Conservation (phyloP, 1,140 invertebrate species). For the Holotrichia oblita region DNA sequence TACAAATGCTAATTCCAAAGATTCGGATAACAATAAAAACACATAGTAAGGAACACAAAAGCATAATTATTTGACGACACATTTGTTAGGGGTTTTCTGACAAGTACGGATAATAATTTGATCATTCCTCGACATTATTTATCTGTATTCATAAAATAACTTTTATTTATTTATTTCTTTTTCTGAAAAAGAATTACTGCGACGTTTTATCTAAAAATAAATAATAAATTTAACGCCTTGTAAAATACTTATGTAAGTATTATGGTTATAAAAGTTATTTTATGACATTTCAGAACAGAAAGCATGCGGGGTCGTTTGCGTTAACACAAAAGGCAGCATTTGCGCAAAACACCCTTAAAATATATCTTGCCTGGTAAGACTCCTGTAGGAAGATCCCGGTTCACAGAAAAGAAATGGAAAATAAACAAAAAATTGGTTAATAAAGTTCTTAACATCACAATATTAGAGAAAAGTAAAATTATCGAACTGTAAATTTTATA, state of each 20-base stretch:
- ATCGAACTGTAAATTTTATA: constrained; percentile 15
- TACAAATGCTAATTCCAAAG: not conserved
- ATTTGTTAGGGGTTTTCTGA: not conserved
- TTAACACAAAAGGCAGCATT: constrained; percentile 39
- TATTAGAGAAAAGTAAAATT: constrained; percentile 17
- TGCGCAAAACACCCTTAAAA: constrained; percentile 39
- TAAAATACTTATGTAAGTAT: no score
- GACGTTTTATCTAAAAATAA: no score
- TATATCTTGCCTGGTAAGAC: constrained; percentile 69
- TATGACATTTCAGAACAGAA: constrained; percentile 13
- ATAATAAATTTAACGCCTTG: no score
- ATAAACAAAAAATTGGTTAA: constrained; percentile 53
- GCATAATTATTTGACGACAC: not conserved
- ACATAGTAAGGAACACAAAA: constrained; percentile 15
- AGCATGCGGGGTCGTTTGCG: constrained; percentile 23
- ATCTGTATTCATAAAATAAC: not conserved
- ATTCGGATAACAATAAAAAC: not conserved
- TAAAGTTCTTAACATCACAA: constrained; percentile 11
- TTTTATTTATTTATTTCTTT: not conserved
- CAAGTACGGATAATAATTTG: not conserved
- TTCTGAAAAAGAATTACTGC: not conserved
- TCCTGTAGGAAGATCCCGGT: constrained; percentile 62
- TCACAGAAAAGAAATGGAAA: constrained; percentile 59
- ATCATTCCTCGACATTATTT: constrained; percentile 1
- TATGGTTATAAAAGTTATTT: constrained; percentile 25